Conservation (phyloP, 2,113 vertebrate species). For the Sinosuthora webbiana region DNA sequence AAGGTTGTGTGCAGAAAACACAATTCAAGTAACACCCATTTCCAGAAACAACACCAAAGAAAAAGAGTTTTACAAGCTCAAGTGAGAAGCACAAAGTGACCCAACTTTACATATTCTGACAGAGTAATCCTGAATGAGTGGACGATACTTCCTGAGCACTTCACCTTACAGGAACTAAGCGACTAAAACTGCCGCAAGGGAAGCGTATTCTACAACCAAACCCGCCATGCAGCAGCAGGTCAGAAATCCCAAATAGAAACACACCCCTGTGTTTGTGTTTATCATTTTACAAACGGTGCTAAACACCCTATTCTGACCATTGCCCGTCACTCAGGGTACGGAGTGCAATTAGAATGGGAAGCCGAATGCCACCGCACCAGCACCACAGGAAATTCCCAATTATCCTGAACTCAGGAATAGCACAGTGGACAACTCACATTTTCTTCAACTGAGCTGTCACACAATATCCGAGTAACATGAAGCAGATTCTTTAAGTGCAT, state of each 20-base stretch:
- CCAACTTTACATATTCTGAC: background rate
- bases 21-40: fast-evolving
- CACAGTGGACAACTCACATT: slow-evolving; percentile 13
- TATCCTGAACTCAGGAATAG: slow-evolving; percentile 26
- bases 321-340: fast-evolving
- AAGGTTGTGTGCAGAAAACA: background rate
- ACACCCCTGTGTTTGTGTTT: background rate
- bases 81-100: background rate
- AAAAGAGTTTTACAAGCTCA: background rate
- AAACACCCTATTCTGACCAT: background rate
- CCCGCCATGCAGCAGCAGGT: background rate
- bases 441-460: slow-evolving; percentile 51
- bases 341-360: background rate
- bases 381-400: slow-evolving; percentile 58
- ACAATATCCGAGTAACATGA: background rate
- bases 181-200: background rate
- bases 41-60: background rate
- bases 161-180: background rate
- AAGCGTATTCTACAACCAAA: background rate
- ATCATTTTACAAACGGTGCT: background rate
- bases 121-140: fast-evolving
- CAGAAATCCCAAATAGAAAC: background rate
- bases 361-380: background rate
- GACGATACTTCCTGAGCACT: background rate
- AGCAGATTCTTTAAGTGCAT: background rate